Conservation (phyloP, 92 coral and sea anemone species). For the Pocillopora grandis region DNA sequence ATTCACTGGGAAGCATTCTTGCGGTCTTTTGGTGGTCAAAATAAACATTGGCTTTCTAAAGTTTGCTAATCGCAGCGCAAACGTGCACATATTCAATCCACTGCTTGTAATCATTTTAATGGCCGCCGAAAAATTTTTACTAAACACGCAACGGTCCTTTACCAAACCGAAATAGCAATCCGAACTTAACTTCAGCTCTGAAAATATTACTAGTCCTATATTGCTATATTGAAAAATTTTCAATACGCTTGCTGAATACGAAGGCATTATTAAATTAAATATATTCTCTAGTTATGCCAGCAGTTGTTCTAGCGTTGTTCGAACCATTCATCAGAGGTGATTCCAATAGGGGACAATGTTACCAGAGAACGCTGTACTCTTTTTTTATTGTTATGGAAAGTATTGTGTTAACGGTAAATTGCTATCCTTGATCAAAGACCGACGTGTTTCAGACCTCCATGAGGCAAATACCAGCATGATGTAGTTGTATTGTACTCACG, state of each 20-base stretch:
- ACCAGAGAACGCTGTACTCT: background rate
- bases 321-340: background rate
- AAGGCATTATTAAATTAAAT: background rate
- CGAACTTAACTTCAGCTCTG: background rate
- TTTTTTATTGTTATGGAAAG: slow-evolving; percentile 9
- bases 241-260: background rate
- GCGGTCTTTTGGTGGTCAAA: slow-evolving; percentile 20
- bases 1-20: background rate
- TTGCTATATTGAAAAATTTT: background rate
- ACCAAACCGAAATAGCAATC: background rate
- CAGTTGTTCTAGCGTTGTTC: background rate
- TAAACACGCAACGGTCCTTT: background rate
- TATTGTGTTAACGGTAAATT: slow-evolving; percentile 18
- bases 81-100: background rate
- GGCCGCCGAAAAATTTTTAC: background rate
- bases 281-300: background rate
- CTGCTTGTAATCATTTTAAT: background rate
- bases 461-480: slow-evolving; percentile 12
- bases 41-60: slow-evolving; percentile 11
- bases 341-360: background rate
- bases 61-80: background rate
- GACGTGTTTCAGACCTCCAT: slow-evolving; percentile 2
- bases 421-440: slow-evolving; percentile 19
- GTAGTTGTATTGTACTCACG: slow-evolving; percentile 1
- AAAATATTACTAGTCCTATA: background rate